Conservation (phyloP, 1,140 invertebrate species). For the Adoxophyes honmai region DNA sequence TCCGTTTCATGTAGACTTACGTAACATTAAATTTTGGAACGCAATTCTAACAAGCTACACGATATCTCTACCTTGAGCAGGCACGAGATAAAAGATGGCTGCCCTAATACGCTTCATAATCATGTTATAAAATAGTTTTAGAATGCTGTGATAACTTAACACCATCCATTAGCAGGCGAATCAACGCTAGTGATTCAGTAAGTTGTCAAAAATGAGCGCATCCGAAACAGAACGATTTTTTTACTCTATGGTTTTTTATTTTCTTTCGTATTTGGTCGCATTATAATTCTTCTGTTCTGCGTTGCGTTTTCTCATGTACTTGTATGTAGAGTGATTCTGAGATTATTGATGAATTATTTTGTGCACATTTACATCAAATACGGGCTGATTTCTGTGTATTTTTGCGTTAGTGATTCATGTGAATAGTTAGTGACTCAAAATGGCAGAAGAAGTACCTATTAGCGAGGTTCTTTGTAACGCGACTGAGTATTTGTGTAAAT, state of each 20-base stretch:
- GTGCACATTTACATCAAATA: neutral
- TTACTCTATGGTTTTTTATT: constrained; percentile 45
- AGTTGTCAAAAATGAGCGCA: neutral
- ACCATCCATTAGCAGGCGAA: neutral
- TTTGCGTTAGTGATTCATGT: neutral
- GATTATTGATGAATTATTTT: constrained; percentile 11
- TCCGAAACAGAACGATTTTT: constrained; percentile 19
- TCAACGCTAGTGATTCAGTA: neutral
- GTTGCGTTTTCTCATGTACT: constrained; percentile 4
- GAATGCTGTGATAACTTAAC: no score
- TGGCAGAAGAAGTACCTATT: constrained; percentile 58
- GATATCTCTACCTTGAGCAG: neutral
- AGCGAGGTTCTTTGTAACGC: constrained; percentile 58
- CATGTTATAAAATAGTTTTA: neutral
- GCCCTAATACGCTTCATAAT: neutral
- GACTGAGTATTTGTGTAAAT: constrained; percentile 64
- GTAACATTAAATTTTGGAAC: constrained; percentile 7
- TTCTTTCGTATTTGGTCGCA: constrained; percentile 13
- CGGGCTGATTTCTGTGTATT: neutral
- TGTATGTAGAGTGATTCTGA: neutral
- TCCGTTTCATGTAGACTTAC: constrained; percentile 30
- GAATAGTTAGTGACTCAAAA: constrained; percentile 32
- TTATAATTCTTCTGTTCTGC: constrained; percentile 11
- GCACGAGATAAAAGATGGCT: constrained; percentile 1
- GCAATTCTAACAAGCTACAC: neutral